Conservation (phyloP, 2,113 vertebrate species). For the Maylandia zebra region DNA sequence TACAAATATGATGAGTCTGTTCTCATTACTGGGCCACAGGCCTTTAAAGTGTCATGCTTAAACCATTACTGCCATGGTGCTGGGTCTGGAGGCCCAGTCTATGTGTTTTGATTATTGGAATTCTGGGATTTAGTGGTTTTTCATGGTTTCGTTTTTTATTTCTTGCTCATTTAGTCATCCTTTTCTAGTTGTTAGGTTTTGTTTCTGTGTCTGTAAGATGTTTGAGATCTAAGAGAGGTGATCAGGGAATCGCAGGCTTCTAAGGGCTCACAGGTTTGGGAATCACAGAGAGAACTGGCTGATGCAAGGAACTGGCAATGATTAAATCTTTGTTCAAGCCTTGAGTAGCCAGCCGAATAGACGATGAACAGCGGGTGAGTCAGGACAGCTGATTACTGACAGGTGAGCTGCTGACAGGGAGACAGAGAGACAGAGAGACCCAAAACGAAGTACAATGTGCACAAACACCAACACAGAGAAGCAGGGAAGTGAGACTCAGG, state of each 20-base stretch:
- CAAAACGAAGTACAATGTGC: not conserved
- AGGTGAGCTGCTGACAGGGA: not conserved
- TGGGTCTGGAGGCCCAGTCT: not conserved
- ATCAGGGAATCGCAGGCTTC: not conserved
- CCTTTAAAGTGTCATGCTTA: not conserved
- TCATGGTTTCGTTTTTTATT: not conserved
- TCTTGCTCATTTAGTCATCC: not conserved
- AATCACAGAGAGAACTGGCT: not conserved
- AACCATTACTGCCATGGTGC: not conserved
- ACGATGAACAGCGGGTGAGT: not conserved
- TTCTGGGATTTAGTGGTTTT: not conserved
- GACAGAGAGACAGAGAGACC: not conserved
- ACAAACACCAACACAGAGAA: not conserved
- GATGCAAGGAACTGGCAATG: not conserved
- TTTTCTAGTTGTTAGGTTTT: not conserved
- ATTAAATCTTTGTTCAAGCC: not conserved
- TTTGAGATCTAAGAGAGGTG: not conserved
- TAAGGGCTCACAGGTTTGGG: not conserved
- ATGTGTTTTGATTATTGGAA: not conserved
- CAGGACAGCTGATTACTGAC: not conserved
- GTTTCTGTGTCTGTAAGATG: not conserved
- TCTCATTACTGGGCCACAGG: not conserved
- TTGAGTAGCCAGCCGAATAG: not conserved
- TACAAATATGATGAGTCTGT: not conserved
- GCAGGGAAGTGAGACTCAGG: not conserved